Conservation (phyloP, 2,888 invertebrate species). For the Drosophila planitibia region DNA sequence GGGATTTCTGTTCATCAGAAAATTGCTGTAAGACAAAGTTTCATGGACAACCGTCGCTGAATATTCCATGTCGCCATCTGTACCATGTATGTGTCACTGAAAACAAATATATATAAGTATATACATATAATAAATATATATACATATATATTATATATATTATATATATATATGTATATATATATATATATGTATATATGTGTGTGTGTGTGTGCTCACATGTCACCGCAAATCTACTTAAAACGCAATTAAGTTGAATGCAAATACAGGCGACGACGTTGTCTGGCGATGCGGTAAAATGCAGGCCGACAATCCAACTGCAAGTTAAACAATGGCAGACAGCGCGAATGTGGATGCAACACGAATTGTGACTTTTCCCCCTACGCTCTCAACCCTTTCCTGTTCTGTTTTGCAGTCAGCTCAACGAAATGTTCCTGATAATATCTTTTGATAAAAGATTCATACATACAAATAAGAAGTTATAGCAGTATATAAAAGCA, state of each 20-base stretch:
- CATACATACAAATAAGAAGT: conserved; percentile 11
- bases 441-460: conserved; percentile 30
- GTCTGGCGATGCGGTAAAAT: conserved; percentile 46
- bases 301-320: conserved; percentile 44
- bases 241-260: conserved; percentile 82
- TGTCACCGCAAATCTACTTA: conserved; percentile 79
- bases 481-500: background rate
- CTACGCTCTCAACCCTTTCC: too few species aligned
- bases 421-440: conserved; percentile 43
- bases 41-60: background rate
- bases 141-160: background rate
- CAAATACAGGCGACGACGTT: conserved; percentile 62
- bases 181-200: background rate
- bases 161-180: background rate
- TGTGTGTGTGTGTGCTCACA: conserved; percentile 35
- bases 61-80: conserved; percentile 11
- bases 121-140: background rate
- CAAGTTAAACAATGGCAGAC: conserved; percentile 66
- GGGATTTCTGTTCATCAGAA: conserved; percentile 15
- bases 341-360: conserved; percentile 29
- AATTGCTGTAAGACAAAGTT: conserved; percentile 26
- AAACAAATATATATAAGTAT: conserved; percentile 4
- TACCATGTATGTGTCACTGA: background rate
- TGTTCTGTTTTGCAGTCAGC: conserved; percentile 16
- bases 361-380: background rate